Evolutionary conservation across 1,140 invertebrate species (phyloP), one percentile per base, ranked within the genome.

Genomic region (Tachypleus tridentatus): DNA sequence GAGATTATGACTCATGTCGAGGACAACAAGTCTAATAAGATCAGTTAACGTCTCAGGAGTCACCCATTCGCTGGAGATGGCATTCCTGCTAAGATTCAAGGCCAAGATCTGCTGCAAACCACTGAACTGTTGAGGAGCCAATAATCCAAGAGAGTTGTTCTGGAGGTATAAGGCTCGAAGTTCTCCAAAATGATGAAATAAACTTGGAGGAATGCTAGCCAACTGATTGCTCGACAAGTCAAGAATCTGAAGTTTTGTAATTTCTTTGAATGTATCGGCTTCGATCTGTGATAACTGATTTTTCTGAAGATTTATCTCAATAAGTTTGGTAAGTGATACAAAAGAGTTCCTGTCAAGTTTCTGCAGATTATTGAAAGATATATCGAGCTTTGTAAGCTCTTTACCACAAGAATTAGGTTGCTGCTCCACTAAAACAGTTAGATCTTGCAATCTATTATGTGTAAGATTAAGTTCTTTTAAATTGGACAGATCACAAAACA

Each of bases 81-180:
- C 84, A 78, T 97, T 97, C 64, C 86, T 84, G 3, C 88, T 88
- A 61, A 95, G 79, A 77, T 97, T 89, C 52, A 97, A 80, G 9
- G 91, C 84, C 56, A 91, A 80, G 57, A 97, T 78, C 72, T 91
- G 86, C 65, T 86, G 84, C 61, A 94, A 79, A n/a, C 84, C 83
- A 69, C 85, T 84, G 86, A 89, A 58, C 86, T 90, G 73, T 4
- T 86, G 86, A 3, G 86, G 85, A 4, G 86, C 85, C 11, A 91
- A 76, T 5, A 85, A 83, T 69, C 82, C 82, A 61, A 93, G 76
- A 3, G 86, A 86, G 81, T 93, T 94, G 76, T 93, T 92, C 74
- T 90, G 87, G 71, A 93, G 76, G 74, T 90, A 86, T 69, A 94
- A 83, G 78, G 91, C 89, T 67, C 56, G 62, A 61, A 93, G 77